These are phyloP conservation scores for Lepus townsendii DNA, from an alignment of 2,797 vertebrate species.

Conservation along the genomic window DNA sequence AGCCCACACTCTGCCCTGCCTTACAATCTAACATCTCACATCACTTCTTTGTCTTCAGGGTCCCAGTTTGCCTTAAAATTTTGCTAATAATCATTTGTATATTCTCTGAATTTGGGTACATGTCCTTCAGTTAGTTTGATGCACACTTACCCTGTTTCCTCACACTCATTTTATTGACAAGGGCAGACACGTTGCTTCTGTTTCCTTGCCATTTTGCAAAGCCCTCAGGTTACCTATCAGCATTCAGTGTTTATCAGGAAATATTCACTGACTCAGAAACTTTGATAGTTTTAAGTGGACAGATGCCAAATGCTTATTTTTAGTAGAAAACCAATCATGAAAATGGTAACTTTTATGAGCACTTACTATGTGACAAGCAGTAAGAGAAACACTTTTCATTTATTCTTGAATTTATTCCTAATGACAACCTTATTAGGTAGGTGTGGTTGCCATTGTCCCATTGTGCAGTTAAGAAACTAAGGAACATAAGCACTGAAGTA, in stretches of 20 bases:
- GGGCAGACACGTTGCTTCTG: background rate
- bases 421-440: background rate
- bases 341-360: background rate
- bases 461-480: conserved; percentile 8
- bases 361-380: background rate
- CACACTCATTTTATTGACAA: background rate
- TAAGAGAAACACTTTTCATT: background rate
- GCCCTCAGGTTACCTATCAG: background rate
- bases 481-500: background rate
- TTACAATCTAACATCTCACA: background rate
- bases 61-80: background rate
- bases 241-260: background rate
- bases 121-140: background rate
- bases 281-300: background rate
- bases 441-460: background rate
- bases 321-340: background rate
- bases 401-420: background rate
- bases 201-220: background rate
- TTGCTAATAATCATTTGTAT: background rate
- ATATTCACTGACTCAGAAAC: background rate
- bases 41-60: background rate
- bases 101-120: background rate
- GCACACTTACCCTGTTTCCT: background rate
- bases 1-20: background rate
- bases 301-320: background rate